phyloP scores from a whole-genome alignment of 1,140 invertebrate genomes.

The Thaumatotibia leucotreta region DNA sequence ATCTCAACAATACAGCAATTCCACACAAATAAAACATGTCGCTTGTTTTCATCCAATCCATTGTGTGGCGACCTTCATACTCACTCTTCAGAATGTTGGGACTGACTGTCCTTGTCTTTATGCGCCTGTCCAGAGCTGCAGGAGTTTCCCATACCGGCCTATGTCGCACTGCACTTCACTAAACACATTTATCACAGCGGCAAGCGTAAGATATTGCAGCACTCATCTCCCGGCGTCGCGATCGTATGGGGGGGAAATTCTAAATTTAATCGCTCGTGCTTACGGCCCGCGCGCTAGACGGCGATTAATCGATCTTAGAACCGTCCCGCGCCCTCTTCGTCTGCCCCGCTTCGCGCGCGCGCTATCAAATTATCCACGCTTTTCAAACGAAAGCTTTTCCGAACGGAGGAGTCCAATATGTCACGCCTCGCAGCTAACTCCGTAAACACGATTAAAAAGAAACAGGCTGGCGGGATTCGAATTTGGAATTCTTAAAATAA shows the following conservation, averaged over 20 bases:
- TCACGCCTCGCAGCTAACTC: constrained; percentile 16
- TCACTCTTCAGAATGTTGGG: constrained; percentile 86
- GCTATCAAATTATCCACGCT: constrained; percentile 51
- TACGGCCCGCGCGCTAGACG: constrained; percentile 31
- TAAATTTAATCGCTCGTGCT: constrained; percentile 33
- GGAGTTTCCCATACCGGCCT: constrained; percentile 82
- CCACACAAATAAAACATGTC: constrained; percentile 31
- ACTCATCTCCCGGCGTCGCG: constrained; percentile 56
- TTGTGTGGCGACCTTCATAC: constrained; percentile 71
- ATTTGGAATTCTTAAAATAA: constrained; percentile 53
- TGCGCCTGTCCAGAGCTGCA: constrained; percentile 86
- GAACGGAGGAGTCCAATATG: constrained; percentile 21
- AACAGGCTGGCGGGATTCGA: constrained; percentile 26
- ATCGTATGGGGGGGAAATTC: constrained; percentile 48
- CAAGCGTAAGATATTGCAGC: constrained; percentile 29
- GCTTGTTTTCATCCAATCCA: constrained; percentile 41
- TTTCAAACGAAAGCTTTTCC: constrained; percentile 51
- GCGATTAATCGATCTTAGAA: constrained; percentile 71
- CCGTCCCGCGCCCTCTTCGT: constrained; percentile 18
- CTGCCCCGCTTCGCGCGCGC: constrained; percentile 40
- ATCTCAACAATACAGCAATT: constrained; percentile 38
- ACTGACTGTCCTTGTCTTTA: constrained; percentile 84
- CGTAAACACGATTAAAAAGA: constrained; percentile 27
- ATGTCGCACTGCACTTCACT: constrained; percentile 41
- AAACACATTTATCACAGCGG: constrained; percentile 46